These are phyloP conservation scores for Liparis tanakae DNA, from an alignment of 2,797 vertebrate genomes.

Conservation along the genomic window DNA sequence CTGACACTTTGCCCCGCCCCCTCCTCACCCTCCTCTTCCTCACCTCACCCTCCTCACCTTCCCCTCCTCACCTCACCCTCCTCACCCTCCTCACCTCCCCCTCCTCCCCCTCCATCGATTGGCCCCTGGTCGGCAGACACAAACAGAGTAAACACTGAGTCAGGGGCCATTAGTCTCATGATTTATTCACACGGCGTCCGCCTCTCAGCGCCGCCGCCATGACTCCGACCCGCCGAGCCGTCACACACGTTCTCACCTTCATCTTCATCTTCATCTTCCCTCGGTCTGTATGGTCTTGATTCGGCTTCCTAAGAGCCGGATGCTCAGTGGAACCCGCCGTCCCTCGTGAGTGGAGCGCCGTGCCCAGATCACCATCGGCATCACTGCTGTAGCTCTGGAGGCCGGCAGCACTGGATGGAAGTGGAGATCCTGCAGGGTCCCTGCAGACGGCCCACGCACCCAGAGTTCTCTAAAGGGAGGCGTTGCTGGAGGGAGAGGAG, in stretches of 20 bases:
- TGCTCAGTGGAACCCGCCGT: conserved; percentile 57
- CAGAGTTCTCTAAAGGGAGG: background rate
- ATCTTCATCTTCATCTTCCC: conserved; percentile 41
- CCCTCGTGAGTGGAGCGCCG: conserved; percentile 73
- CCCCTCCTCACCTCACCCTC: no score
- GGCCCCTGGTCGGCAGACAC: conserved; percentile 31
- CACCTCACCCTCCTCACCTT: no score
- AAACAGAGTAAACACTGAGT: conserved; percentile 50
- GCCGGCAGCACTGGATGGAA: conserved; percentile 65
- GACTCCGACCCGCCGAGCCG: background rate
- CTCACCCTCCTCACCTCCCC: conserved; percentile 25
- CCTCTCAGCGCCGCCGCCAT: background rate
- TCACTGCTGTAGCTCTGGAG: conserved; percentile 68
- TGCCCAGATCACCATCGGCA: conserved; percentile 72
- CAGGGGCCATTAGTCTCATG: conserved; percentile 63
- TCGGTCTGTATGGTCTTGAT: conserved; percentile 32
- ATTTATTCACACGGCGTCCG: conserved; percentile 68
- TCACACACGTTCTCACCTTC: conserved; percentile 20
- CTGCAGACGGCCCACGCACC: conserved; percentile 13
- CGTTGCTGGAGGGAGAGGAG: conserved; percentile 12
- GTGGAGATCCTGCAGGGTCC: conserved; percentile 49
- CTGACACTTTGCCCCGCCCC: no score
- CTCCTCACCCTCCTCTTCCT: no score
- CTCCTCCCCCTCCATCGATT: conserved; percentile 62
- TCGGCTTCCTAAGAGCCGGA: conserved; percentile 55